phyloP scores from a whole-genome alignment of 2,888 invertebrate genomes.

The Catonia carolina region DNA sequence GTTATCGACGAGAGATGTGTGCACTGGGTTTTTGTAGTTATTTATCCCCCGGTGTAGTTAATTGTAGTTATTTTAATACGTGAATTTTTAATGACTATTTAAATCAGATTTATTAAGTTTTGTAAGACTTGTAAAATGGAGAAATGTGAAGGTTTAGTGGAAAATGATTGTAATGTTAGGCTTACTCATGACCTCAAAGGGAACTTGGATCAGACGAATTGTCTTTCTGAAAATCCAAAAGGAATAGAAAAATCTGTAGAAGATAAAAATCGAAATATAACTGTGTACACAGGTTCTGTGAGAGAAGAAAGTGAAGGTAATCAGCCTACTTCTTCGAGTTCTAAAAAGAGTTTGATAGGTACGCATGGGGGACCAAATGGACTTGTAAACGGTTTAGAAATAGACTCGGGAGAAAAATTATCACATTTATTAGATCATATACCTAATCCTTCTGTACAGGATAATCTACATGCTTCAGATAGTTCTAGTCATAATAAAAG shows the following conservation, averaged over 20 bases:
- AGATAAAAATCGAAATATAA: slow-evolving; percentile 31
- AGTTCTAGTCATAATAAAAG: slow-evolving; percentile 31
- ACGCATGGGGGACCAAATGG: slow-evolving; percentile 30
- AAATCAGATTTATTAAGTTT: too few species aligned
- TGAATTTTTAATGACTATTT: not conserved
- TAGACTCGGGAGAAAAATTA: slow-evolving; percentile 22
- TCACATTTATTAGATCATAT: slow-evolving; percentile 22
- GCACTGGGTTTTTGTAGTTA: slow-evolving; percentile 7
- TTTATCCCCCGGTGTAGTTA: not conserved
- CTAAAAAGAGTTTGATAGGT: slow-evolving; percentile 27
- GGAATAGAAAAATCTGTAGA: slow-evolving; percentile 26
- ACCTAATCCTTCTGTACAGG: slow-evolving; percentile 14
- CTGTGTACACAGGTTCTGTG: slow-evolving; percentile 26
- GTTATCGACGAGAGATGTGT: slow-evolving; percentile 13
- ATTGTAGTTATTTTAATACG: not conserved
- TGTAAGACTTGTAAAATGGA: slow-evolving; percentile 12
- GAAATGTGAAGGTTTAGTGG: slow-evolving; percentile 19
- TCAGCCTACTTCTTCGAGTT: slow-evolving; percentile 26
- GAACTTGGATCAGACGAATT: slow-evolving; percentile 22
- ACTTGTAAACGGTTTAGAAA: slow-evolving; percentile 29
- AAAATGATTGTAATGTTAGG: slow-evolving; percentile 21
- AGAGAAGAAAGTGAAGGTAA: slow-evolving; percentile 25
- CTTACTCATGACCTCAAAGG: slow-evolving; percentile 24
- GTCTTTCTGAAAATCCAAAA: slow-evolving; percentile 23
- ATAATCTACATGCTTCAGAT: slow-evolving; percentile 20